phyloP scores from a whole-genome alignment of 2,888 invertebrate species.

The Drosophila anomelani region DNA sequence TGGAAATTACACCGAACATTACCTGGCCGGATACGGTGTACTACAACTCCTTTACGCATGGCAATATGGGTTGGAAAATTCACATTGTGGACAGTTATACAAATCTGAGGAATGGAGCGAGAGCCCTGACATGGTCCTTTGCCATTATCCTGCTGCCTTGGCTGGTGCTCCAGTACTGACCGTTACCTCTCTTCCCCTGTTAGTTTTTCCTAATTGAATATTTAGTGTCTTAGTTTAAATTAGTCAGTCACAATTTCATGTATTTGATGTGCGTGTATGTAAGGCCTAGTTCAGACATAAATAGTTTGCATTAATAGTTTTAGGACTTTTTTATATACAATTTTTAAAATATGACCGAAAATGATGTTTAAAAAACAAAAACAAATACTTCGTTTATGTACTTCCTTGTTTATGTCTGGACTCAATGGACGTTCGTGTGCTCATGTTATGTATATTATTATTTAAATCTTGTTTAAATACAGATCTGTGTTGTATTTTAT shows the following conservation, averaged over 20 bases:
- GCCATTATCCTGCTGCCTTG: slow-evolving; percentile 16
- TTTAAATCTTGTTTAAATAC: slow-evolving; percentile 38
- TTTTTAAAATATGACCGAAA: no score
- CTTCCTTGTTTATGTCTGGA: neutral
- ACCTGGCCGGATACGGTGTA: slow-evolving; percentile 97
- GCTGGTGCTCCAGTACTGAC: slow-evolving; percentile 38
- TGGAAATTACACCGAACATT: slow-evolving; percentile 93
- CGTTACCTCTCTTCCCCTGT: slow-evolving; percentile 15
- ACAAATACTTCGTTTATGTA: neutral
- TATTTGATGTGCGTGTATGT: slow-evolving; percentile 10
- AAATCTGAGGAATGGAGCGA: slow-evolving; percentile 58
- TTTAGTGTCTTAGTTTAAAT: slow-evolving; percentile 35
- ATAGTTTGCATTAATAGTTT: neutral
- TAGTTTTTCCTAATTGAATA: slow-evolving; percentile 26
- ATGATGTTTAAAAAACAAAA: no score
- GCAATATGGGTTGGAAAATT: slow-evolving; percentile 98
- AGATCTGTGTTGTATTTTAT: slow-evolving; percentile 41
- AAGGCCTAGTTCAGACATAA: no score
- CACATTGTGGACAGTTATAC: slow-evolving; percentile 91
- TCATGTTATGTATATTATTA: slow-evolving; percentile 32
- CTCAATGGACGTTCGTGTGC: slow-evolving; percentile 10
- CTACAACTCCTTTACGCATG: slow-evolving; percentile 96
- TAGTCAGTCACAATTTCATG: slow-evolving; percentile 37
- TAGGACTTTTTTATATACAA: neutral
- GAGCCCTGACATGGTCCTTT: neutral